Conservation (phyloP, 2,113 vertebrate genomes). For the Rhadina sibilatrix region DNA sequence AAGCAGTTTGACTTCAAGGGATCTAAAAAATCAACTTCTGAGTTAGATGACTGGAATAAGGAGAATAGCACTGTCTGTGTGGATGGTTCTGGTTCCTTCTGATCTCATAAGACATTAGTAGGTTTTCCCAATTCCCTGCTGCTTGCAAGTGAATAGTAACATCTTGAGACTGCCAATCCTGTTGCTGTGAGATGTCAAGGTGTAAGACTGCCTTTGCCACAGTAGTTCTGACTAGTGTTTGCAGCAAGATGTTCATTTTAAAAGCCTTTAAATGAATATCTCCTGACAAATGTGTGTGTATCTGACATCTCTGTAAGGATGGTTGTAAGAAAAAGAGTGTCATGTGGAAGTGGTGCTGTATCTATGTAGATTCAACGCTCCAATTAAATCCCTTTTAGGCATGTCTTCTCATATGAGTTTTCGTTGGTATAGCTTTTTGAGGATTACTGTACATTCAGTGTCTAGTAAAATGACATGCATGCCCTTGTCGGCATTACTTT, state of each 20-base stretch:
- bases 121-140: not conserved
- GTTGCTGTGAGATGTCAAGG: not conserved
- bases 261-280: slow-evolving; percentile 46
- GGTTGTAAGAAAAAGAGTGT: not conserved
- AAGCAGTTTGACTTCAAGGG: not conserved
- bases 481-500: slow-evolving; percentile 49
- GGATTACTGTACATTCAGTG: slow-evolving; percentile 1
- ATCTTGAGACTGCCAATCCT: slow-evolving; percentile 26
- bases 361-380: not conserved
- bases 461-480: slow-evolving; percentile 37
- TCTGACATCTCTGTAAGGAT: not conserved
- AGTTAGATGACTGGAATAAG: not conserved
- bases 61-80: not conserved
- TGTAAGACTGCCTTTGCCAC: not conserved
- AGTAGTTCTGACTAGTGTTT: slow-evolving; percentile 20
- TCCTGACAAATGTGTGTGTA: not conserved
- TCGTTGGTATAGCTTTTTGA: not conserved
- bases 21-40: not conserved
- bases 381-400: not conserved
- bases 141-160: slow-evolving; percentile 48
- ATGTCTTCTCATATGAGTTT: slow-evolving; percentile 7
- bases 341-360: slow-evolving; percentile 6
- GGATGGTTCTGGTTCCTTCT: slow-evolving; percentile 47
- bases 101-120: slow-evolving; percentile 33
- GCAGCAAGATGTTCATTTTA: slow-evolving; percentile 48